A percentile compares a stretch with the other conserved stretches of the same genome.
These are phyloP conservation scores for Ichneumoninae sp. DNA, from an alignment of 2,888 invertebrate genomes.

Conservation along the genomic window DNA sequence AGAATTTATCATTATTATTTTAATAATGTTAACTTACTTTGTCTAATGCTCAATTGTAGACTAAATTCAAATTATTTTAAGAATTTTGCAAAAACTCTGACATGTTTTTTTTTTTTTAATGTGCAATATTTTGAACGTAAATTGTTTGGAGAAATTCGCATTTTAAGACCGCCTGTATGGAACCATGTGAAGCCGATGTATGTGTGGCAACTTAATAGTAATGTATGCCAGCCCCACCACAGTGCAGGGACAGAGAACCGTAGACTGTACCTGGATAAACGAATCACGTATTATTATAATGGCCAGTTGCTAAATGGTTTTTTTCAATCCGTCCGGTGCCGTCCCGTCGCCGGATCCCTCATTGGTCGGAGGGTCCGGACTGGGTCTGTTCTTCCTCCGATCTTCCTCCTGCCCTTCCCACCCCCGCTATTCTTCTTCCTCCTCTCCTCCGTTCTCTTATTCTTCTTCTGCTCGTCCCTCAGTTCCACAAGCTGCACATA, in stretches of 20 bases:
- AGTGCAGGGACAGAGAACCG: slow-evolving; percentile 60
- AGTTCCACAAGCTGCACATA: slow-evolving; percentile 52
- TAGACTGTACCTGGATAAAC: slow-evolving; percentile 82
- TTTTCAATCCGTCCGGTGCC: slow-evolving; percentile 81
- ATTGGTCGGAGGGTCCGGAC: slow-evolving; percentile 68
- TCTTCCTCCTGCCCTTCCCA: slow-evolving; percentile 57
- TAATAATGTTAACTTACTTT: not conserved
- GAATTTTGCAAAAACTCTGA: not conserved
- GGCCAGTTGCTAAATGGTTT: slow-evolving; percentile 84
- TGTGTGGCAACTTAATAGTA: slow-evolving; percentile 1
- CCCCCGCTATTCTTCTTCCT: slow-evolving; percentile 36
- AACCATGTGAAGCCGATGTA: not conserved
- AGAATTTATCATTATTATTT: not conserved
- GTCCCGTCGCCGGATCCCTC: slow-evolving; percentile 66
- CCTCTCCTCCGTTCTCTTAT: not conserved
- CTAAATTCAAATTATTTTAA: not conserved
- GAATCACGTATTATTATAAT: slow-evolving; percentile 85
- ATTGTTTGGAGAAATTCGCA: not conserved
- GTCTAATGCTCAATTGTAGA: not conserved
- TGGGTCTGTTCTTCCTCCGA: slow-evolving; percentile 50
- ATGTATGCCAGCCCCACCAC: slow-evolving; percentile 31
- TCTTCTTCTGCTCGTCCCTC: slow-evolving; percentile 39
- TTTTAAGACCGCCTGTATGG: slow-evolving; percentile 5
- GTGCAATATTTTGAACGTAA: not conserved
- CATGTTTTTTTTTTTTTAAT: not conserved